phyloP scores from a whole-genome alignment of 2,888 invertebrate species.

The Lottia gigantea region DNA sequence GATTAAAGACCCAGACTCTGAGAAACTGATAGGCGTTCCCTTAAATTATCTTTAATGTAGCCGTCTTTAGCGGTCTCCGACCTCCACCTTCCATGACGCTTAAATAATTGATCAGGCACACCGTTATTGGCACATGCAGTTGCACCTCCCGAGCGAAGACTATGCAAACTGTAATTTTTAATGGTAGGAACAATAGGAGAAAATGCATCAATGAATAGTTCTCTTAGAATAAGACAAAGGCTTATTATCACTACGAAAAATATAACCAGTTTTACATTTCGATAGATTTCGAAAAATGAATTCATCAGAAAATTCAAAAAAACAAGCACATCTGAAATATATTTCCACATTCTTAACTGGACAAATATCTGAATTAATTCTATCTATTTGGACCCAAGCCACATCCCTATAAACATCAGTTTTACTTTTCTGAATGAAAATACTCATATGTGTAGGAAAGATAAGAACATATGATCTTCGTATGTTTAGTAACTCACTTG shows the following conservation, averaged over 20 bases:
- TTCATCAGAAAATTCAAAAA: background rate
- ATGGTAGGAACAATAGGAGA: slow-evolving; percentile 22
- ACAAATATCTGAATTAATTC: slow-evolving; percentile 14
- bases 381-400: slow-evolving; percentile 14
- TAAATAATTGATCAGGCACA: slow-evolving; percentile 23
- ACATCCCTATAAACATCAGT: slow-evolving; percentile 27
- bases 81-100: slow-evolving; percentile 22
- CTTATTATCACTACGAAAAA: slow-evolving; percentile 8
- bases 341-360: background rate
- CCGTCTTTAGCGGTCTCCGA: slow-evolving; percentile 15
- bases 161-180: slow-evolving; percentile 18
- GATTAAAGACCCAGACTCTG: slow-evolving; percentile 6
- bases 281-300: slow-evolving; percentile 14
- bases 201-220: slow-evolving; percentile 22
- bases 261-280: slow-evolving; percentile 11
- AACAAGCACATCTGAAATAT: background rate
- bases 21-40: slow-evolving; percentile 6
- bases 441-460: slow-evolving; percentile 1
- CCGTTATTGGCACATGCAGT: slow-evolving; percentile 21
- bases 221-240: slow-evolving; percentile 23
- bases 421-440: slow-evolving; percentile 15
- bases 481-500: slow-evolving; percentile 21
- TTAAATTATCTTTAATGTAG: slow-evolving; percentile 12
- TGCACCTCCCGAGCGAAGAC: slow-evolving; percentile 22
- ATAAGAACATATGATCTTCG: slow-evolving; percentile 16